phyloP scores from a whole-genome alignment of 2,888 invertebrate genomes.

The Drosophila nr. perissopoda region DNA sequence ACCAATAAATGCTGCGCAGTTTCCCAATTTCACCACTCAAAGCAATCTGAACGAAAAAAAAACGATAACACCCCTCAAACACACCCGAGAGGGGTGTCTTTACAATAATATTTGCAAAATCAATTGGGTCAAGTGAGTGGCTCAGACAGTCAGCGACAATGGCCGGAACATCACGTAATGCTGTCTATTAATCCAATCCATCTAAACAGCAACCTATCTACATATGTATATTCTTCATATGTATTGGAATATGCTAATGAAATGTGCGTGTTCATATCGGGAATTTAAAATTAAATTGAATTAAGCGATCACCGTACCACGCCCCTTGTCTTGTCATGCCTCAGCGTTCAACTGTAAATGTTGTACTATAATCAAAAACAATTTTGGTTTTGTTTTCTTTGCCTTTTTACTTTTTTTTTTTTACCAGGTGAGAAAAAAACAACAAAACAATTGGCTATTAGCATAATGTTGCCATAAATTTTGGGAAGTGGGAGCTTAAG shows the following conservation, averaged over 20 bases:
- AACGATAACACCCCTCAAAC: neutral
- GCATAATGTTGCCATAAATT: constrained; percentile 77
- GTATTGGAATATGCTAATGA: constrained; percentile 63
- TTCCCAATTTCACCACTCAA: constrained; percentile 15
- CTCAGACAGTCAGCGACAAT: constrained; percentile 24
- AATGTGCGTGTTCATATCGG: constrained; percentile 59
- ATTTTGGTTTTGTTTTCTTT: constrained; percentile 26
- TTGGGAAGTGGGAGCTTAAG: neutral
- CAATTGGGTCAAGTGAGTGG: constrained; percentile 73
- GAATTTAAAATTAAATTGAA: constrained; percentile 31
- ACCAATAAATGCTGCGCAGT: constrained; percentile 9
- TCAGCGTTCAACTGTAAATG: constrained; percentile 69
- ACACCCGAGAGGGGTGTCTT: no score
- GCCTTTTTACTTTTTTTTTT: constrained; percentile 8
- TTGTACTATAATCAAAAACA: constrained; percentile 68
- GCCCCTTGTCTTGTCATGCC: constrained; percentile 9
- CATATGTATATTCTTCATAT: constrained; percentile 3
- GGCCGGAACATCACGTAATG: constrained; percentile 56
- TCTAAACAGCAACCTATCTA: neutral
- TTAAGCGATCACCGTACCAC: constrained; percentile 16
- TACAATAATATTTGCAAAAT: constrained; percentile 70
- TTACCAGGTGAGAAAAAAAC: constrained; percentile 28
- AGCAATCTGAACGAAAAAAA: constrained; percentile 6
- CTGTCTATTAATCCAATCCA: constrained; percentile 38
- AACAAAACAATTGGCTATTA: constrained; percentile 75